Evolutionary conservation across 2,888 invertebrate genomes (phyloP).

Genomic region (Blastobasis lacticolella): DNA sequence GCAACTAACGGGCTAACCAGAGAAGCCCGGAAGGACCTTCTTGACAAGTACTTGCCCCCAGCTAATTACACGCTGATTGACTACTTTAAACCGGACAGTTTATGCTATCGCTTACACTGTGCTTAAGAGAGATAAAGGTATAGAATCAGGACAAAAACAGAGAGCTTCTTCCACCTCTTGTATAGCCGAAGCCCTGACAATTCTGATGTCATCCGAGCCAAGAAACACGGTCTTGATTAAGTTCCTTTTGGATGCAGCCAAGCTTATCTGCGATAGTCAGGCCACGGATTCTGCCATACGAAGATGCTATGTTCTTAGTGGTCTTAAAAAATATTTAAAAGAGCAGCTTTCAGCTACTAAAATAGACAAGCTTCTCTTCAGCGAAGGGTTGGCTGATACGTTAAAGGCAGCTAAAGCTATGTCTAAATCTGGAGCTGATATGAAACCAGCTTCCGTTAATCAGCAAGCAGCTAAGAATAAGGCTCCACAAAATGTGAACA

Average conservation of each 20-base stretch:
- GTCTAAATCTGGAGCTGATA: background rate
- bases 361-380: background rate
- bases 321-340: too few species aligned
- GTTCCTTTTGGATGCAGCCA: too few species aligned
- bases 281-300: too few species aligned
- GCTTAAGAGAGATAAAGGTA: too few species aligned
- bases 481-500: slow-evolving; percentile 6
- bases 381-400: background rate
- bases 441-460: background rate
- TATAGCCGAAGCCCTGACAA: background rate
- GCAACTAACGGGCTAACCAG: background rate
- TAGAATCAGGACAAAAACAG: background rate
- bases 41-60: background rate
- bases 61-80: background rate
- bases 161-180: background rate
- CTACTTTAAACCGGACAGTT: background rate
- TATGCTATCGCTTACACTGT: background rate
- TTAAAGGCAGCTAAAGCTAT: background rate
- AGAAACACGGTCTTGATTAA: background rate
- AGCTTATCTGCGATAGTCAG: too few species aligned
- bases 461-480: background rate
- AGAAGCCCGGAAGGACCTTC: background rate
- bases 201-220: background rate
- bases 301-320: too few species aligned
- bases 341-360: background rate